Evolutionary conservation across 2,113 vertebrate genomes (phyloP), one percentile per base, ranked within the genome.

Genomic region (Lophochroa leadbeateri): DNA sequence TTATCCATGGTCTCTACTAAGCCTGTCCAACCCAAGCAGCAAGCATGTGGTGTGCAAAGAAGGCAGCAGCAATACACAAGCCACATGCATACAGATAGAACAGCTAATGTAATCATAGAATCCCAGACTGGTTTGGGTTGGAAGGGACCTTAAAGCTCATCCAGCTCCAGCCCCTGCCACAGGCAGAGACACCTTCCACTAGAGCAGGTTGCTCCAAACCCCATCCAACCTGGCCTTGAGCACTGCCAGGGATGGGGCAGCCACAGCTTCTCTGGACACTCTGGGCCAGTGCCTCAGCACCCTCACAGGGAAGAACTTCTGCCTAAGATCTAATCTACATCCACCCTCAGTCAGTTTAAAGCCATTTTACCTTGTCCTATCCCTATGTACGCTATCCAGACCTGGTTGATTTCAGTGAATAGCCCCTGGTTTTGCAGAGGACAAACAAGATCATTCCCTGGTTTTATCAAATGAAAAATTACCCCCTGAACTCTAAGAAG

Each of bases 71-170:
- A 49, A 41, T 13, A 12, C 29, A 18, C 0, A 11, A 91, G 69
- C 55, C 61, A 4, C 0, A 1, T 1, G 18, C 20, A 19, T 3
- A 15, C 29, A 55, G 35, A 35, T 1, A 35, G 57, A 58, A 58
- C 9, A 33, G 13, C 33, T 58, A 33, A 35, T 58, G 21, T 24
- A 15, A 35, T 7, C 20, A 35, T 16, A 58, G 13, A 58, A 24
- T 35, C 13, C 33, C 13, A 23, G 57, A 9, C 19, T 23, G 57
- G 13, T 23, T 58, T 58, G 33, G 2, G 33, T 10, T 58, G 57
- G 57, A 58, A 58, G 33, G 20, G 13, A 58, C 13, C 33, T 58
- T n/a, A 58, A 15, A 58, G 33, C 19, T 58, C 57, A 58, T 1
- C 33, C 57, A 58, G 6, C 5, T 58, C 57, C 57, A n/a, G 10